A percentile compares a stretch with the other conserved stretches of the same genome.
Conservation (phyloP, 2,888 invertebrate genomes). For the Euphydryas editha region DNA sequence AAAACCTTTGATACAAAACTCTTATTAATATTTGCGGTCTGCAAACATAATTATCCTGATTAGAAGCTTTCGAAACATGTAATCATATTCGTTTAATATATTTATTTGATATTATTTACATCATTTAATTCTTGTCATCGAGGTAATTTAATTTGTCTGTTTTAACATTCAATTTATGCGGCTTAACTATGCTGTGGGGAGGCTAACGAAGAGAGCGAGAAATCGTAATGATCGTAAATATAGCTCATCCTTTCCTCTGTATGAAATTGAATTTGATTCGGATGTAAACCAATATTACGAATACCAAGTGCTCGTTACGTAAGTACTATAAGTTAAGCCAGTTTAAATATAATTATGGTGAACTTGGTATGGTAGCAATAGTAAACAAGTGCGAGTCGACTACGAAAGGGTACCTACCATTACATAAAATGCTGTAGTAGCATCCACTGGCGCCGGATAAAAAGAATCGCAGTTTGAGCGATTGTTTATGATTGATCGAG, state of each 20-base stretch:
- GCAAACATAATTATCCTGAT: constrained; percentile 12
- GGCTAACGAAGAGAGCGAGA: constrained; percentile 10
- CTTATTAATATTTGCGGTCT: constrained; percentile 6
- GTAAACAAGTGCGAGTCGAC: too few species aligned
- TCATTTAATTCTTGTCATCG: constrained; percentile 24
- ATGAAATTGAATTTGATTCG: constrained; percentile 28
- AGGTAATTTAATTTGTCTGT: constrained; percentile 23
- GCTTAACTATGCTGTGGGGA: constrained; percentile 5
- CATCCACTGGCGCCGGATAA: too few species aligned
- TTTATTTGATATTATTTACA: constrained; percentile 24
- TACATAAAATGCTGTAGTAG: too few species aligned
- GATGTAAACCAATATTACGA: constrained; percentile 18
- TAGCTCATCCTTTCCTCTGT: constrained; percentile 18
- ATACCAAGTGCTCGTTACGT: constrained; percentile 13
- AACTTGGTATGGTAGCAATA: background rate
- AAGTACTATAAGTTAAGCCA: background rate
- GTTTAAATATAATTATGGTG: constrained; percentile 3
- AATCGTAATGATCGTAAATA: constrained; percentile 21
- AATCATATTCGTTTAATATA: constrained; percentile 29
- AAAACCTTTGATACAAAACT: too few species aligned
- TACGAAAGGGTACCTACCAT: too few species aligned
- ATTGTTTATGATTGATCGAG: too few species aligned
- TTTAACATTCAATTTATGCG: constrained; percentile 23
- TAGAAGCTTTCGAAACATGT: constrained; percentile 17
- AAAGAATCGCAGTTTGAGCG: too few species aligned